A percentile compares a stretch with the other conserved stretches of the same genome.
These are phyloP conservation scores for Phengaris alcon DNA, from an alignment of 2,888 invertebrate species.

Conservation along the genomic window DNA sequence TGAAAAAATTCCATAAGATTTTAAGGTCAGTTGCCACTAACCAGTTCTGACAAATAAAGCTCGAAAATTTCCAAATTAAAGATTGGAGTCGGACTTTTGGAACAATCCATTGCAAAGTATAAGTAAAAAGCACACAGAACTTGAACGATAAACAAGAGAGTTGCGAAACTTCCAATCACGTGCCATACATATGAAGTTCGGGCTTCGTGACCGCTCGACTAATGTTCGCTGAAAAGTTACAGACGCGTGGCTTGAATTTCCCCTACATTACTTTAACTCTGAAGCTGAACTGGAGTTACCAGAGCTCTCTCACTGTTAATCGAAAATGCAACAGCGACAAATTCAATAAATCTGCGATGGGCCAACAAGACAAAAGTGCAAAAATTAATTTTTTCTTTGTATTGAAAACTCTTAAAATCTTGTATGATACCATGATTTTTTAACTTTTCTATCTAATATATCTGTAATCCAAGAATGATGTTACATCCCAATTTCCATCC, in stretches of 20 bases:
- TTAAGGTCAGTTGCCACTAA: no score
- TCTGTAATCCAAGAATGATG: no score
- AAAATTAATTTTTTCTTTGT: no score
- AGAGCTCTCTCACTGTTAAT: background rate
- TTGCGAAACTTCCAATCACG: background rate
- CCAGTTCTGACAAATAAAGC: background rate
- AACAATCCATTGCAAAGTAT: background rate
- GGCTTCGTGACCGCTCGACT: conserved; percentile 1
- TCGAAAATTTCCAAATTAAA: background rate
- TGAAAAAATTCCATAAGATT: no score
- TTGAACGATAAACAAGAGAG: background rate
- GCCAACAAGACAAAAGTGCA: no score
- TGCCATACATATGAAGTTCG: background rate
- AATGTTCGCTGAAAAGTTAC: conserved; percentile 5
- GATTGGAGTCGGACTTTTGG: background rate
- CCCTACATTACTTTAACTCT: no score
- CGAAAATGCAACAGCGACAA: no score
- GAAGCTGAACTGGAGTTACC: background rate
- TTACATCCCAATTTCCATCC: background rate
- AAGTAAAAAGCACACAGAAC: background rate
- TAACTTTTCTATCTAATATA: no score
- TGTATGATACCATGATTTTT: no score
- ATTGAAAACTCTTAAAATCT: no score
- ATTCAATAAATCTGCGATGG: no score
- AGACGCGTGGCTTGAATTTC: background rate